Conservation (phyloP, 2,797 vertebrate genomes). For the Acanthurus leucopareius region DNA sequence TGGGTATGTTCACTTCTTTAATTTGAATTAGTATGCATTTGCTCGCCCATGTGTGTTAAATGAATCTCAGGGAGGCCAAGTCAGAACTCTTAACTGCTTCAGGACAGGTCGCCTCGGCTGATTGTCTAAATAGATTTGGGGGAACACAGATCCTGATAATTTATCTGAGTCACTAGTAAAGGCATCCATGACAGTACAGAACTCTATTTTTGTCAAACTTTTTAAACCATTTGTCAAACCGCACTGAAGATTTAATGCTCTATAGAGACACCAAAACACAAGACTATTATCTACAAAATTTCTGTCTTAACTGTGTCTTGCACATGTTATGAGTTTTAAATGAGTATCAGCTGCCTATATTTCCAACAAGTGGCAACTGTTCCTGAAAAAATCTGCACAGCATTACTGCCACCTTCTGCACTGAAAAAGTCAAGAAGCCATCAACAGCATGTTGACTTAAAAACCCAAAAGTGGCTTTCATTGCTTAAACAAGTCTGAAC, state of each 20-base stretch:
- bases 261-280: not conserved
- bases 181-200: conserved; percentile 8
- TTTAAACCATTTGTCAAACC: not conserved
- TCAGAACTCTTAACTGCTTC: conserved; percentile 34
- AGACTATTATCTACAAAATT: conserved; percentile 3
- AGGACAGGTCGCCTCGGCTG: conserved; percentile 44
- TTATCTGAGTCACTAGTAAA: conserved; percentile 9
- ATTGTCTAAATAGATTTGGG: conserved; percentile 24
- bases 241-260: not conserved
- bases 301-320: conserved; percentile 7
- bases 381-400: conserved; percentile 37
- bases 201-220: not conserved
- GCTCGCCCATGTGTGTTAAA: conserved; percentile 31
- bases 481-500: conserved; percentile 37
- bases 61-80: conserved; percentile 33
- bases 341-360: conserved; percentile 25
- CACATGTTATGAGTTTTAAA: conserved; percentile 25
- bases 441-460: conserved; percentile 14
- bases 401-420: conserved; percentile 60
- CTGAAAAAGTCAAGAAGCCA: conserved; percentile 34
- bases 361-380: conserved; percentile 30
- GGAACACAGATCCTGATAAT: conserved; percentile 27
- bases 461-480: conserved; percentile 28
- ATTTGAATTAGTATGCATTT: conserved; percentile 41
- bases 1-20: conserved; percentile 35